A percentile compares a stretch with the other conserved stretches of the same genome.
Conservation (phyloP, 64 coral and sea anemone species). For the Stichodactyla helianthus region DNA sequence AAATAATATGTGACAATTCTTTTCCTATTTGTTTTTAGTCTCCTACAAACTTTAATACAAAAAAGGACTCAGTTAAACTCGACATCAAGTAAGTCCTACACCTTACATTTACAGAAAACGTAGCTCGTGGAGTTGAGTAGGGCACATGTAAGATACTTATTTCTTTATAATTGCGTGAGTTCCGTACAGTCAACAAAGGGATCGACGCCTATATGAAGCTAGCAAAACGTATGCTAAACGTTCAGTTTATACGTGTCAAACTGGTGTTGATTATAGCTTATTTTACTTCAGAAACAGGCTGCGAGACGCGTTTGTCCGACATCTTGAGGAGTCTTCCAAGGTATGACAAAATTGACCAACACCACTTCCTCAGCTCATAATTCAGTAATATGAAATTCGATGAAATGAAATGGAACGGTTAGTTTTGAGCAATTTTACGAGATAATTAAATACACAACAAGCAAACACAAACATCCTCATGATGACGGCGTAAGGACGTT, state of each 20-base stretch:
- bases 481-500: too few relatives aligned
- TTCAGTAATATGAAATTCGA: too few relatives aligned
- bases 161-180: too few relatives aligned
- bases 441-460: too few relatives aligned
- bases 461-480: too few relatives aligned
- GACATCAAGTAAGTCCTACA: slow-evolving; percentile 45
- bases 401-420: too few relatives aligned
- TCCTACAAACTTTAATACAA: not conserved
- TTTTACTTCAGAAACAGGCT: slow-evolving; percentile 48
- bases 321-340: slow-evolving; percentile 81
- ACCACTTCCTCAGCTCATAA: not conserved
- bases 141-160: not conserved
- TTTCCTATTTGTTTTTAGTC: not conserved
- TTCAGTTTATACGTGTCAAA: not conserved
- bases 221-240: not conserved
- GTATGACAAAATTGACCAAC: slow-evolving; percentile 16
- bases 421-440: too few relatives aligned
- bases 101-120: not conserved
- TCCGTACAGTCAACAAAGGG: too few relatives aligned
- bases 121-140: too few relatives aligned
- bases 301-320: slow-evolving; percentile 73
- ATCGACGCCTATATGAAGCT: not conserved
- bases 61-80: slow-evolving; percentile 39
- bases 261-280: not conserved
- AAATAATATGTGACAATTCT: too few relatives aligned